A percentile compares a stretch with the other conserved stretches of the same genome.
phyloP scores from a whole-genome alignment of 2,797 vertebrate species.

The Lemur catta region DNA sequence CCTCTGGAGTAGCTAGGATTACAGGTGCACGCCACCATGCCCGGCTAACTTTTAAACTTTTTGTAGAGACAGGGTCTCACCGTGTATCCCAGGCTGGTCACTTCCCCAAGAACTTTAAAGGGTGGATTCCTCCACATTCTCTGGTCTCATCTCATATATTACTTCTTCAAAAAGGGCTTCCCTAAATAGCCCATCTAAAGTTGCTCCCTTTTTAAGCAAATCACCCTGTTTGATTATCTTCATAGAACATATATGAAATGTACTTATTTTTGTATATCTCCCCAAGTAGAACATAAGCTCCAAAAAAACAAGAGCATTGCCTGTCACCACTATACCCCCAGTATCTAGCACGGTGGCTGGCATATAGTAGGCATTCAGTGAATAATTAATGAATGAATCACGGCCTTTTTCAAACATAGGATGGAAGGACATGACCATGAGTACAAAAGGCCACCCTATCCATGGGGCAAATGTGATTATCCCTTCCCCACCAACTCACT shows the following conservation, averaged over 20 bases:
- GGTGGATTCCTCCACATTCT: neutral
- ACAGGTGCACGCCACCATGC: neutral
- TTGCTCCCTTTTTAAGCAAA: neutral
- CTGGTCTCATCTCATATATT: neutral
- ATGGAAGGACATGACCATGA: neutral
- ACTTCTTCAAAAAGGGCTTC: neutral
- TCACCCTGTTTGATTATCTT: neutral
- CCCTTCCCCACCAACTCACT: constrained; percentile 81
- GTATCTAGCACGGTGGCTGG: neutral
- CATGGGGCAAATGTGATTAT: neutral
- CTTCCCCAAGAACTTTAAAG: neutral
- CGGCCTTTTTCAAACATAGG: neutral
- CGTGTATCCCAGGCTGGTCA: neutral
- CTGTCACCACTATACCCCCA: neutral
- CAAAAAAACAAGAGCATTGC: neutral
- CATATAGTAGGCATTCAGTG: neutral
- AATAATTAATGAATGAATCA: neutral
- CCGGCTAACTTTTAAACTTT: neutral
- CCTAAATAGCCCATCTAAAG: neutral
- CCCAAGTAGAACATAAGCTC: neutral
- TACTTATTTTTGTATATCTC: neutral
- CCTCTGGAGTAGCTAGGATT: neutral
- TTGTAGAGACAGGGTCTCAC: neutral
- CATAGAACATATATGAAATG: neutral
- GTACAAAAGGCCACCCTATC: neutral